Evolutionary conservation across 2,113 vertebrate species (phyloP).

Genomic region (Sarotherodon lohbergeri): DNA sequence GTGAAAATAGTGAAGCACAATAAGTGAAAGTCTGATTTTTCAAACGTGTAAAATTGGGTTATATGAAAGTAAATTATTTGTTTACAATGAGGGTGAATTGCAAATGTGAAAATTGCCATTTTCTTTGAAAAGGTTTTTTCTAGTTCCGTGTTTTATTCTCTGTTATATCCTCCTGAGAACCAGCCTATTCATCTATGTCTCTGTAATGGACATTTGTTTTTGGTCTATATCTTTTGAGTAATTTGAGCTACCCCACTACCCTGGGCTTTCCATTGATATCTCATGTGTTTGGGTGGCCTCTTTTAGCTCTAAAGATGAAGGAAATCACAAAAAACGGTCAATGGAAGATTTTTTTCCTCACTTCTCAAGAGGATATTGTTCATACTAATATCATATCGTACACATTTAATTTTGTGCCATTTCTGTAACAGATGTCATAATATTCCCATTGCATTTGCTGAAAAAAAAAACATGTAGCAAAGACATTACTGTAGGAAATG

Average conservation of each 20-base stretch:
- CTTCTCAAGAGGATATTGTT: background rate
- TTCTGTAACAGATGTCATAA: background rate
- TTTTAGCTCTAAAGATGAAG: background rate
- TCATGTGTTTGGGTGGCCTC: background rate
- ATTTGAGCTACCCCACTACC: background rate
- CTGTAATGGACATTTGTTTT: background rate
- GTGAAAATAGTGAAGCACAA: background rate
- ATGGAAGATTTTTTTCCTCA: background rate
- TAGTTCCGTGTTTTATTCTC: background rate
- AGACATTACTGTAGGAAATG: background rate
- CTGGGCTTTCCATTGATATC: background rate
- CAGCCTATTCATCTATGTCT: background rate
- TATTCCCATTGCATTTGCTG: background rate
- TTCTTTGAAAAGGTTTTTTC: background rate
- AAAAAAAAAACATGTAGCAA: background rate
- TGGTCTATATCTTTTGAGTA: background rate
- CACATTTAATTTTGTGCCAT: background rate
- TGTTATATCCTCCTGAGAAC: background rate
- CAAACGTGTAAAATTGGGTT: background rate
- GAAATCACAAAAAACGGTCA: accelerated
- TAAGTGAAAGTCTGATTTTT: background rate
- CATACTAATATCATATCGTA: background rate
- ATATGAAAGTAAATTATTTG: background rate
- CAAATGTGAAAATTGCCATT: background rate
- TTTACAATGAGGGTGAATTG: background rate